Percentiles rank a stretch among this genome's conserved stretches.
These are phyloP conservation scores for Sylvilagus bachmani DNA, from an alignment of 2,113 vertebrate species.

Conservation along the genomic window DNA sequence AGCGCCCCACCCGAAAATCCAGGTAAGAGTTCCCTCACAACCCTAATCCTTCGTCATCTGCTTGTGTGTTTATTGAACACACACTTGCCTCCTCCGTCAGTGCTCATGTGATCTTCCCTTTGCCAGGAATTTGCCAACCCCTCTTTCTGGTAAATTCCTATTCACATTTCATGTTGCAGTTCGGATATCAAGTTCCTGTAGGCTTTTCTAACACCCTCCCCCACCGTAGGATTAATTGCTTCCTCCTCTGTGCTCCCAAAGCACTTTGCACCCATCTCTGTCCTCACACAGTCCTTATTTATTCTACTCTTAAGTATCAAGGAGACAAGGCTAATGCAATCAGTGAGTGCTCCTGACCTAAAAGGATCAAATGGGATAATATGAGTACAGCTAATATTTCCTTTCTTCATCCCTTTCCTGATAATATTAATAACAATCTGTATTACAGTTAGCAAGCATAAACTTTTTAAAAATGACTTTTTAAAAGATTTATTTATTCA, in stretches of 20 bases:
- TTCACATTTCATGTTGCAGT: conserved; percentile 26
- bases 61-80: conserved; percentile 67
- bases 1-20: not conserved
- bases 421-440: conserved; percentile 33
- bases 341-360: not conserved
- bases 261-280: conserved; percentile 48
- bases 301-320: not conserved
- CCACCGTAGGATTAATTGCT: conserved; percentile 59
- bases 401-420: conserved; percentile 53
- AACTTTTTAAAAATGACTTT: not conserved
- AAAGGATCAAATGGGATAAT: conserved; percentile 49
- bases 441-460: conserved; percentile 41
- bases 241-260: conserved; percentile 54
- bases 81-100: conserved; percentile 58
- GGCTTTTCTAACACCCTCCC: conserved; percentile 49
- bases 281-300: conserved; percentile 16
- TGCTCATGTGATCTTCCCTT: conserved; percentile 53
- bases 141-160: conserved; percentile 61
- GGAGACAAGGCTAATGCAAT: conserved; percentile 22
- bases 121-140: conserved; percentile 60
- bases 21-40: conserved; percentile 17
- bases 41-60: conserved; percentile 17
- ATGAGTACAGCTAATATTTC: conserved; percentile 30
- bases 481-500: too few species aligned
- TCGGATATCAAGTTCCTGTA: conserved; percentile 49